Evolutionary conservation across 2,797 vertebrate species (phyloP).

Genomic region (Channallabes apus): DNA sequence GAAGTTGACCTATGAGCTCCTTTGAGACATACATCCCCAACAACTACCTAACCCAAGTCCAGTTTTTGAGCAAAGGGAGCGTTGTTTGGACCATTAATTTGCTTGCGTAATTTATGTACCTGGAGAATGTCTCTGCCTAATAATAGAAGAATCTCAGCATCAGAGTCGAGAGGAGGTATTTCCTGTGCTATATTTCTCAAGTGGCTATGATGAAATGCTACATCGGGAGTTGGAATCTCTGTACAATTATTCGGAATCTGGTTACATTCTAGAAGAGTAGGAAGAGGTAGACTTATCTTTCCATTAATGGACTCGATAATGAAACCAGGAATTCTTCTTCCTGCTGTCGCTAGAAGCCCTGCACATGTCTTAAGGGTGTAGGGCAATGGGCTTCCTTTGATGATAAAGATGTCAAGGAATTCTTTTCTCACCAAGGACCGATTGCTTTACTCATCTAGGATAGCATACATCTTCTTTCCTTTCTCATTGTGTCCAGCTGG

Average conservation of each 20-base stretch:
- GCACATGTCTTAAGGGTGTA: conserved; percentile 26
- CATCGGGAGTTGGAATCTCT: background rate
- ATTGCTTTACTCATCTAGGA: conserved; percentile 26
- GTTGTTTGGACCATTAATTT: background rate
- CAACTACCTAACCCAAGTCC: too few relatives aligned
- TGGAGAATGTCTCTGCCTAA: background rate
- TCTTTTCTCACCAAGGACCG: background rate
- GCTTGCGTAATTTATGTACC: background rate
- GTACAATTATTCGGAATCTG: background rate
- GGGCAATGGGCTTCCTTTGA: background rate
- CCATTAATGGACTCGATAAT: conserved; percentile 8
- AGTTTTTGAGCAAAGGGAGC: background rate
- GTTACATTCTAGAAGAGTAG: conserved; percentile 7
- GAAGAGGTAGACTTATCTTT: conserved; percentile 1
- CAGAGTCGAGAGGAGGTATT: background rate
- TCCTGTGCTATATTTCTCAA: background rate
- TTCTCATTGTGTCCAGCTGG: conserved; percentile 22
- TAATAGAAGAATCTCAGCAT: conserved; percentile 6
- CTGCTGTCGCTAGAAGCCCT: background rate
- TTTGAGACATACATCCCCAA: too few relatives aligned
- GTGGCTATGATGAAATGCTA: background rate
- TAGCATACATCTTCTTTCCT: conserved; percentile 36
- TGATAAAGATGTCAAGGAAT: conserved; percentile 37
- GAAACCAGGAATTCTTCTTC: conserved; percentile 6
- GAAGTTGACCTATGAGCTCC: too few relatives aligned